These are phyloP conservation scores for Drosophila athabasca DNA, from an alignment of 1,140 invertebrate species.

Conservation along the genomic window DNA sequence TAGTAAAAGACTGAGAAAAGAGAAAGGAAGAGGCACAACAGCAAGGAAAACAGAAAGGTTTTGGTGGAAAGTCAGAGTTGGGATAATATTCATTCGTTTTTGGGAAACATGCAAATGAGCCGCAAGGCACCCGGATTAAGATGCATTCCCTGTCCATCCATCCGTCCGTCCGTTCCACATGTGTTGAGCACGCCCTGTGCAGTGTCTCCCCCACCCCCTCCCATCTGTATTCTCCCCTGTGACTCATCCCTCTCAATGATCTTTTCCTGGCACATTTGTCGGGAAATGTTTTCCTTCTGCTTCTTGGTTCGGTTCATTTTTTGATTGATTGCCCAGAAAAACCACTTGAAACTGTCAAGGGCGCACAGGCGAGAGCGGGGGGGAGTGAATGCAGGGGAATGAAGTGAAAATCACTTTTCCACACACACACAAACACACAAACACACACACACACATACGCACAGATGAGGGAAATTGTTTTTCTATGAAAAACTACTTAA, in stretches of 20 bases:
- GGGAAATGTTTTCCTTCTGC: constrained; percentile 68
- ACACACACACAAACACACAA: constrained; percentile 20
- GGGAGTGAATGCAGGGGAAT: constrained; percentile 41
- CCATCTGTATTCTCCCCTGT: constrained; percentile 5
- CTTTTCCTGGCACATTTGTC: constrained; percentile 67
- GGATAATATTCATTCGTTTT: constrained; percentile 19
- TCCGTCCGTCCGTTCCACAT: constrained; percentile 43
- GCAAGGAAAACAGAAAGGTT: background rate
- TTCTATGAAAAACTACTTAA: constrained; percentile 76
- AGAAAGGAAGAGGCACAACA: background rate
- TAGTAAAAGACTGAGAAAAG: constrained; percentile 1
- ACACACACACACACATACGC: constrained; percentile 17
- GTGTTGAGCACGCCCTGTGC: constrained; percentile 32
- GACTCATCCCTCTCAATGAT: constrained; percentile 47
- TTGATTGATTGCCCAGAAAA: constrained; percentile 79
- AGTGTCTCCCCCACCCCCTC: background rate
- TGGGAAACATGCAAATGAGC: constrained; percentile 61
- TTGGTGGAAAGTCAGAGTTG: constrained; percentile 25
- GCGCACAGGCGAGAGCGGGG: constrained; percentile 7
- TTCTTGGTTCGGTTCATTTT: constrained; percentile 26
- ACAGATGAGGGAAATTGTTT: constrained; percentile 53
- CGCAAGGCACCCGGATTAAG: constrained; percentile 58
- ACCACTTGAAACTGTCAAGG: constrained; percentile 77
- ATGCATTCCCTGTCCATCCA: constrained; percentile 38
- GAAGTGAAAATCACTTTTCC: constrained; percentile 75